Evolutionary conservation across 2,113 vertebrate genomes (phyloP), one percentile per base, ranked within the genome.

Genomic region (Microtus oregoni): DNA sequence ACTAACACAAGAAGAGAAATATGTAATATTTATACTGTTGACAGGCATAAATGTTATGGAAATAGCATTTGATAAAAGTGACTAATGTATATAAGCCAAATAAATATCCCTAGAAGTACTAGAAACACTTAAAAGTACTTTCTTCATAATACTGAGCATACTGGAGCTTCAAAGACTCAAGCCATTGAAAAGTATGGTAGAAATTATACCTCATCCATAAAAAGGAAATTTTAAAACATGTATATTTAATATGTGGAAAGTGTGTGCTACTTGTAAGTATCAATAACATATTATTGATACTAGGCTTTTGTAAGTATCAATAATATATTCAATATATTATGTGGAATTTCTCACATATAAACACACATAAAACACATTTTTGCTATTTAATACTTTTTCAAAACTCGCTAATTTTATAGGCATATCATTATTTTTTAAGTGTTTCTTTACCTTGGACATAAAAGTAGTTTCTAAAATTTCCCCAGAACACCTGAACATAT

Each of bases 91-190:
- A 73, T 52, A 90, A 91, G 30, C 44, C 32, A 94, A 92, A 65
- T 72, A 77, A 70, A 90, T 79, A 70, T 85, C 14, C 65, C 55
- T 61, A 52, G 1, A 73, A 78, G 28, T 89, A 26, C n/a, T 88
- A 41, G 7, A 95, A 95, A 93, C 15, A 93, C 58, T 82, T 65
- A 89, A 65, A 93, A 93, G 82, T 63, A 41, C 85, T 28, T 88
- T 65, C 22, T 9, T 22, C 20, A 35, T 38, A 78, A 20, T 82
- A 30, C 35, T 67, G 19, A 55, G 68, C 22, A 61, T 26, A 89
- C 19, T 75, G 13, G 13, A 72, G 4, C 20, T 14, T 11, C 35
- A 47, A 85, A 89, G 17, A 32, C 0, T 9, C 76, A 2, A 91
- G 86, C 47, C 8, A 73, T 61, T 73, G 55, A 79, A 96, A 92